These are phyloP conservation scores for Chelmon rostratus DNA, from an alignment of 2,797 vertebrate genomes.

Conservation along the genomic window DNA sequence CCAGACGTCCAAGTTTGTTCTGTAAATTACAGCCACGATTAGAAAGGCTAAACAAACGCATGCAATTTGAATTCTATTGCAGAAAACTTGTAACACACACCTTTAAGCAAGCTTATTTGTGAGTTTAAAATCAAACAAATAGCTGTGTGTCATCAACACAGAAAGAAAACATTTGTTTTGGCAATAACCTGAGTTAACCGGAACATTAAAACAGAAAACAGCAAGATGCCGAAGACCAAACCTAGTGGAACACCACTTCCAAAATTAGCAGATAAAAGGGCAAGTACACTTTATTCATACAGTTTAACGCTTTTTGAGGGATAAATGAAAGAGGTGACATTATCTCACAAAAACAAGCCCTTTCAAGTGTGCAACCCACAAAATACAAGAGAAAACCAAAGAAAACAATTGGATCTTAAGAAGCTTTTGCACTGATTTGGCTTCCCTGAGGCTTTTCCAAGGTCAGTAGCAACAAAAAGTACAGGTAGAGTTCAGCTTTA, in stretches of 20 bases:
- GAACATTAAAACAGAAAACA: conserved; percentile 1
- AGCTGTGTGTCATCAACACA: neutral
- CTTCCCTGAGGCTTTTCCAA: neutral
- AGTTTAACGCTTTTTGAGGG: neutral
- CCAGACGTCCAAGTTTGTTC: conserved; percentile 25
- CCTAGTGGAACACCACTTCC: conserved; percentile 4
- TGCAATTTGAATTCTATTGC: neutral
- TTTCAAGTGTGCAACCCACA: neutral
- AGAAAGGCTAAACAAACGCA: conserved; percentile 18
- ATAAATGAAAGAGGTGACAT: neutral
- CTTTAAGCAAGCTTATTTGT: neutral
- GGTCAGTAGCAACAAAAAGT: neutral
- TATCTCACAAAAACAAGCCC: neutral
- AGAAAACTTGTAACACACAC: neutral
- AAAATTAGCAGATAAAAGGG: neutral
- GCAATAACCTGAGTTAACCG: neutral
- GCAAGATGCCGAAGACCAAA: neutral
- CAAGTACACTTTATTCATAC: neutral
- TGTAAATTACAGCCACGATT: conserved; percentile 19
- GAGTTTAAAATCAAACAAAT: conserved; percentile 2
- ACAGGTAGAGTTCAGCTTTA: neutral
- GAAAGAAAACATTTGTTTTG: conserved; percentile 8
- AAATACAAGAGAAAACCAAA: neutral
- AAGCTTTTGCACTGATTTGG: neutral
- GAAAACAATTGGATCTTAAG: neutral